Conservation (phyloP, 2,888 invertebrate genomes). For the Athalia cordata region DNA sequence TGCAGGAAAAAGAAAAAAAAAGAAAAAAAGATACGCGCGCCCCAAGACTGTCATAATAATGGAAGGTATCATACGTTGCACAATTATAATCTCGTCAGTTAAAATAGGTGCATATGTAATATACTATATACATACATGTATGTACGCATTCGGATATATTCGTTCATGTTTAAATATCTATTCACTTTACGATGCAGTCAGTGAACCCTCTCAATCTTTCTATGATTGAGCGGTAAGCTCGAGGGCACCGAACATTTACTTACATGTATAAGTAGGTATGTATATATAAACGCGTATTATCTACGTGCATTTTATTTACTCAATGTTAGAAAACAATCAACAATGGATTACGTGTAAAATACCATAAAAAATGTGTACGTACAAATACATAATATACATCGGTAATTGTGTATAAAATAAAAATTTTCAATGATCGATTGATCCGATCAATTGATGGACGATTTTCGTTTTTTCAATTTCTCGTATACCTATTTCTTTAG, state of each 20-base stretch:
- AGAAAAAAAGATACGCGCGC: too few species aligned
- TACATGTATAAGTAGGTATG: neutral
- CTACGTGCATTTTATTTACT: neutral
- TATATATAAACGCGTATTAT: neutral
- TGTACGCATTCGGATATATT: neutral
- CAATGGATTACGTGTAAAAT: neutral
- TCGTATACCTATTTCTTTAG: too few species aligned
- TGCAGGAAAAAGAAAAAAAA: too few species aligned
- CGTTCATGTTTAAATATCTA: neutral
- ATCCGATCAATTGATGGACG: neutral
- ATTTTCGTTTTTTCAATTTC: conserved; percentile 18
- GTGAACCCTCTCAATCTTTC: conserved; percentile 38
- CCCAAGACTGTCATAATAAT: too few species aligned
- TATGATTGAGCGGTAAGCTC: conserved; percentile 31
- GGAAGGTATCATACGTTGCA: neutral
- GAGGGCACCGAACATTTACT: conserved; percentile 34
- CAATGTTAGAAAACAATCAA: neutral
- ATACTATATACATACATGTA: neutral
- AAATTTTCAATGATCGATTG: neutral
- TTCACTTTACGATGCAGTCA: neutral
- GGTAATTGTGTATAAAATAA: too few species aligned
- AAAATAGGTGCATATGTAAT: neutral
- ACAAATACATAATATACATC: too few species aligned
- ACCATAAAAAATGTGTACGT: too few species aligned
- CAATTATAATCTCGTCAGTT: neutral